These are phyloP conservation scores for Oncorhynchus nerka DNA, from an alignment of 2,113 vertebrate genomes.

Conservation along the genomic window DNA sequence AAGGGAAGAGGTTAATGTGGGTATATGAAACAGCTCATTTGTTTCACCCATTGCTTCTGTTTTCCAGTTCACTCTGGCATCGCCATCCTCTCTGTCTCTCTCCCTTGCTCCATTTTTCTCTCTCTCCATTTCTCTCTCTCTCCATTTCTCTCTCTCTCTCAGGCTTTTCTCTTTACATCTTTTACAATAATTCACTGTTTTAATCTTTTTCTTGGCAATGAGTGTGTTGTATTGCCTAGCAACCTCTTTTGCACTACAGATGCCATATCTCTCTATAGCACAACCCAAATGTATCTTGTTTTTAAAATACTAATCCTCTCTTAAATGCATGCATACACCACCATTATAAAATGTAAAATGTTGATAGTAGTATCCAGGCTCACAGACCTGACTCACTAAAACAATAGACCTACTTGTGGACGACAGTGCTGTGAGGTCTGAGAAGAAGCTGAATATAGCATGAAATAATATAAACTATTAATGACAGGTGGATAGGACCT, in stretches of 20 bases:
- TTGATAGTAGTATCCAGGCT: too few species aligned
- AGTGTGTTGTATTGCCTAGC: constrained; percentile 64
- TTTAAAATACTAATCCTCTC: background rate
- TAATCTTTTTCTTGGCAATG: background rate
- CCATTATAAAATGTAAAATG: background rate
- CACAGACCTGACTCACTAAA: too few species aligned
- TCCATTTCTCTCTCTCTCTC: background rate
- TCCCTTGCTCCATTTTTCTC: background rate
- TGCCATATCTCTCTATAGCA: constrained; percentile 42
- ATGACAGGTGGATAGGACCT: background rate
- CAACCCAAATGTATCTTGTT: background rate
- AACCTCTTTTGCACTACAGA: constrained; percentile 61
- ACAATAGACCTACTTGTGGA: too few species aligned
- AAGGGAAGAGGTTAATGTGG: constrained; percentile 25
- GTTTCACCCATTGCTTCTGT: constrained; percentile 22
- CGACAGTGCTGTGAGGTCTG: too few species aligned
- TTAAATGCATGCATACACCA: background rate
- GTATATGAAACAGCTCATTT: constrained; percentile 18
- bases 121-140: background rate
- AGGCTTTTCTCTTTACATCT: background rate
- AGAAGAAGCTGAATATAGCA: too few species aligned
- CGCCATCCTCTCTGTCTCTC: constrained; percentile 46
- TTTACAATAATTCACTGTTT: background rate
- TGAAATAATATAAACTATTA: too few species aligned
- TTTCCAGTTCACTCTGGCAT: constrained; percentile 14